Evolutionary conservation across 2,888 invertebrate species (phyloP).

Genomic region (Drosophila lutescens): DNA sequence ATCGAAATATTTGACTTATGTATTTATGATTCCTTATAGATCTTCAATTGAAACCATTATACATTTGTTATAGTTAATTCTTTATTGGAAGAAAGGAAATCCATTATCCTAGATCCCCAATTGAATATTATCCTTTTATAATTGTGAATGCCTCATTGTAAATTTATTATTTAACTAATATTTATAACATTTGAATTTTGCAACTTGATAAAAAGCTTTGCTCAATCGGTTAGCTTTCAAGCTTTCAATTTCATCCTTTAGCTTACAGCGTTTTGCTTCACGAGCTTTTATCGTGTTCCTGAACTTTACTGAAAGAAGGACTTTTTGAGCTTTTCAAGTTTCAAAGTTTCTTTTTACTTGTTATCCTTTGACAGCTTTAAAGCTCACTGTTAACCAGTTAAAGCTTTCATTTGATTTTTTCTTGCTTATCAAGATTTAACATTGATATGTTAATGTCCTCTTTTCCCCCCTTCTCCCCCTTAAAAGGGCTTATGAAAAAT

Average conservation of each 20-base stretch:
- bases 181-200: background rate
- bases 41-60: too few relatives aligned
- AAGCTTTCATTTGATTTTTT: background rate
- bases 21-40: too few relatives aligned
- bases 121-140: too few relatives aligned
- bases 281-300: background rate
- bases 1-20: too few relatives aligned
- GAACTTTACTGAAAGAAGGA: background rate
- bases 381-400: slow-evolving; percentile 1
- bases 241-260: too few relatives aligned
- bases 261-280: background rate
- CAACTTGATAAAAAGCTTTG: background rate
- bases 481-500: slow-evolving; percentile 28
- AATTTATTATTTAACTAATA: background rate
- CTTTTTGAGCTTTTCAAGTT: background rate
- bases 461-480: too few relatives aligned
- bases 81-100: too few relatives aligned
- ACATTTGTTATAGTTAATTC: too few relatives aligned
- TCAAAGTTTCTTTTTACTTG: background rate
- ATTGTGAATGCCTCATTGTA: background rate
- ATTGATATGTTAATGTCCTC: background rate
- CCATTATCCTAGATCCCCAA: too few relatives aligned
- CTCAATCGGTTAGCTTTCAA: background rate
- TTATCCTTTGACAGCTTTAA: background rate
- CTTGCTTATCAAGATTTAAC: background rate